phyloP scores from a whole-genome alignment of 2,888 invertebrate genomes.

The Diadromus collaris region DNA sequence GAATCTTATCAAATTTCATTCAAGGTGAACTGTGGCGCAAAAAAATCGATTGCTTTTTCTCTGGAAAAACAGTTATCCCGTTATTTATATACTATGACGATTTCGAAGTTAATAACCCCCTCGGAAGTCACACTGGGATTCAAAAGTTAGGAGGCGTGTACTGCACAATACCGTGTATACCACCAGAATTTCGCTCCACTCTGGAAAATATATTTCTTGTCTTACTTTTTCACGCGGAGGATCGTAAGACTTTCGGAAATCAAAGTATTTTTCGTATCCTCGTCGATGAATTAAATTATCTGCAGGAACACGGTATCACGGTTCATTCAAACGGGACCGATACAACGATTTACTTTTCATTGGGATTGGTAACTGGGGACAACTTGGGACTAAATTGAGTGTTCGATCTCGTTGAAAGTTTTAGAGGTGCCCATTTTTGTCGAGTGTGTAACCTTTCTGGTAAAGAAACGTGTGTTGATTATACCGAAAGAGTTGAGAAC shows the following conservation, averaged over 20 bases:
- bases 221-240: slow-evolving; percentile 15
- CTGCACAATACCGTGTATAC: slow-evolving; percentile 26
- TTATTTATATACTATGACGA: slow-evolving; percentile 18
- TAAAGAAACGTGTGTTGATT: not conserved
- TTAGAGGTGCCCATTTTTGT: slow-evolving; percentile 19
- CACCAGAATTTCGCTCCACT: slow-evolving; percentile 19
- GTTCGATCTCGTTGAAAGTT: slow-evolving; percentile 38
- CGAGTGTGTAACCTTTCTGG: slow-evolving; percentile 7
- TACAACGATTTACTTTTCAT: slow-evolving; percentile 27
- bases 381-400: slow-evolving; percentile 33
- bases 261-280: slow-evolving; percentile 7
- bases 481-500: slow-evolving; percentile 3
- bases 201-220: slow-evolving; percentile 42
- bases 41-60: not conserved
- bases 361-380: slow-evolving; percentile 32
- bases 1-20: slow-evolving; percentile 23
- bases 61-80: slow-evolving; percentile 14
- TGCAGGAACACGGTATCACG: slow-evolving; percentile 5
- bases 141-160: slow-evolving; percentile 34
- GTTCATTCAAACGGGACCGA: slow-evolving; percentile 6
- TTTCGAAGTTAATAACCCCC: slow-evolving; percentile 40
- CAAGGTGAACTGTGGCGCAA: slow-evolving; percentile 5
- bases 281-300: slow-evolving; percentile 8
- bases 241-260: slow-evolving; percentile 11
- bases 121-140: slow-evolving; percentile 34